phyloP scores from a whole-genome alignment of 2,113 vertebrate species.

The Brachionichthys hirsutus region DNA sequence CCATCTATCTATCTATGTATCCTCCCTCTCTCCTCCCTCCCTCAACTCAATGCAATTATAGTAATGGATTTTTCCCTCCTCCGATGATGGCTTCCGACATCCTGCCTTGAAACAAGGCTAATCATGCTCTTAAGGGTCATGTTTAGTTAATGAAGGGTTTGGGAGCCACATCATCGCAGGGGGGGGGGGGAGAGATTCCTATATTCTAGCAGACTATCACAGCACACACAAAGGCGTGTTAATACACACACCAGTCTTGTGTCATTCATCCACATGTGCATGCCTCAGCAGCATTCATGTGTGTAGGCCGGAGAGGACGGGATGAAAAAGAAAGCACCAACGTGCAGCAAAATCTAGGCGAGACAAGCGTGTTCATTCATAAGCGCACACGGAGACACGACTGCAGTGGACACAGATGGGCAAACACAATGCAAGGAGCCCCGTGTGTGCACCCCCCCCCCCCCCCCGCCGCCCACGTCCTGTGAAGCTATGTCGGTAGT shows the following conservation, averaged over 20 bases:
- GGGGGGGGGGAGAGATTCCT: constrained; percentile 68
- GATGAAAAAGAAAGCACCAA: constrained; percentile 24
- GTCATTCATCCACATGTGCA: constrained; percentile 15
- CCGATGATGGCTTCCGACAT: constrained; percentile 96
- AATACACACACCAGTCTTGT: constrained; percentile 25
- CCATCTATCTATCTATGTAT: constrained; percentile 70
- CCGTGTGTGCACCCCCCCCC: too few species aligned
- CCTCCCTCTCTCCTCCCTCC: constrained; percentile 63
- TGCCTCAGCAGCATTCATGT: constrained; percentile 17
- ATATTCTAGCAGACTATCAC: constrained; percentile 39
- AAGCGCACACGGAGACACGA: constrained; percentile 21
- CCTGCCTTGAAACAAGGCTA: constrained; percentile 92
- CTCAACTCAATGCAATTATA: constrained; percentile 90
- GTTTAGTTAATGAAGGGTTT: constrained; percentile 94
- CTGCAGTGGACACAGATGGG: constrained; percentile 42
- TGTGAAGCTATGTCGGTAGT: constrained; percentile 55
- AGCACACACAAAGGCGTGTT: constrained; percentile 24
- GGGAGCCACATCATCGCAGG: constrained; percentile 60
- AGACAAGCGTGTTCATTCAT: constrained; percentile 47
- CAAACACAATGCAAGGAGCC: constrained; percentile 26
- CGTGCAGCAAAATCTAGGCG: constrained; percentile 35
- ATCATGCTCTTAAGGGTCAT: constrained; percentile 96
- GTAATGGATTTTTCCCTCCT: constrained; percentile 88
- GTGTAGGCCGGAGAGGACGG: constrained; percentile 12
- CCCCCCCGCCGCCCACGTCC: constrained; percentile 8